These are phyloP conservation scores for Phodopus roborovskii DNA, from an alignment of 2,113 vertebrate species.

Conservation along the genomic window DNA sequence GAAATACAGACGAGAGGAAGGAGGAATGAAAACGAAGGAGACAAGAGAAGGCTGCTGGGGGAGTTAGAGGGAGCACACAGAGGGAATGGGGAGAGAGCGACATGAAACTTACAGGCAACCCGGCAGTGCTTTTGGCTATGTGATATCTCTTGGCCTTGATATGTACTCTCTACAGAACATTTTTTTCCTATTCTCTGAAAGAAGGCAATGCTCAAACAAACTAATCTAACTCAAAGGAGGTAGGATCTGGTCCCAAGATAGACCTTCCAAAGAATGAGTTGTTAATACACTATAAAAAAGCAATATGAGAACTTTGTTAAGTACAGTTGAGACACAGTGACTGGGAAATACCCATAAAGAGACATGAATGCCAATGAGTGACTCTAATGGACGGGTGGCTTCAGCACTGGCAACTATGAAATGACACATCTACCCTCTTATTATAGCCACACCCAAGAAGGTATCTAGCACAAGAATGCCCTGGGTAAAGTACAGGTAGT, in stretches of 20 bases:
- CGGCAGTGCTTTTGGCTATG: too few species aligned
- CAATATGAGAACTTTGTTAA: not conserved
- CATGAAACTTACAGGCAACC: not conserved
- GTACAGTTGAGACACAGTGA: not conserved
- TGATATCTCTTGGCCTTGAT: too few species aligned
- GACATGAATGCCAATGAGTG: not conserved
- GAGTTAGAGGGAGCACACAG: not conserved
- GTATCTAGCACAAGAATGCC: accelerated
- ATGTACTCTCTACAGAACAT: not conserved
- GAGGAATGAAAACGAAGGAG: accelerated
- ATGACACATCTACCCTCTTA: not conserved
- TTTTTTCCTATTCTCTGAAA: not conserved
- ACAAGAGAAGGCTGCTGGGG: not conserved
- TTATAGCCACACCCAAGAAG: not conserved
- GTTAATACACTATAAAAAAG: not conserved
- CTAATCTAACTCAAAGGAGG: not conserved
- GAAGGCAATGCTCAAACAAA: not conserved
- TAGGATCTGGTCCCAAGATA: not conserved
- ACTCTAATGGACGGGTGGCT: not conserved
- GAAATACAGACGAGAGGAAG: not conserved
- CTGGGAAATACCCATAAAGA: not conserved
- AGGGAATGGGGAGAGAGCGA: accelerated
- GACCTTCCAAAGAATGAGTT: not conserved
- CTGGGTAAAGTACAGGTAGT: not conserved
- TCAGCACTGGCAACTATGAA: not conserved